Percentiles rank a stretch among this genome's conserved stretches.
These are phyloP conservation scores for Trachelus stipa DNA, from an alignment of 2,888 invertebrate genomes.

Conservation along the genomic window DNA sequence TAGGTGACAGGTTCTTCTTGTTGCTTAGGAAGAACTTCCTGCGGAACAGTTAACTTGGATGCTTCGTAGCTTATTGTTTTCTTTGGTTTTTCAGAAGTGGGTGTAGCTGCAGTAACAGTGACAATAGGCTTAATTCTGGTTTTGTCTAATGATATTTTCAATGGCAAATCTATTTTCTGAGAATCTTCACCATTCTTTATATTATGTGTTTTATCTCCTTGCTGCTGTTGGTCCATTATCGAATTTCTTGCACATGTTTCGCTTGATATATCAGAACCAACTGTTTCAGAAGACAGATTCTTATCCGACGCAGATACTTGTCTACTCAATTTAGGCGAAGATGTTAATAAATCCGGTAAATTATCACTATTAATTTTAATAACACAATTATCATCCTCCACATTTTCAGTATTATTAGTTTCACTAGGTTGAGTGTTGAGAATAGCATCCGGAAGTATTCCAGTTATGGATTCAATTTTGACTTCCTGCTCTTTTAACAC, in stretches of 20 bases:
- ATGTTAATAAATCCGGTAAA: slow-evolving; percentile 54
- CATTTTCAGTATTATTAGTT: background rate
- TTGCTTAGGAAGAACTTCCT: slow-evolving; percentile 20
- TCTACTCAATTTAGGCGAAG: slow-evolving; percentile 48
- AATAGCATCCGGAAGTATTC: slow-evolving; percentile 39
- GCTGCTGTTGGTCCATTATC: background rate
- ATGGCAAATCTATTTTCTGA: background rate
- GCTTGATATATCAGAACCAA: slow-evolving; percentile 20
- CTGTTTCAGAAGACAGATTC: slow-evolving; percentile 35
- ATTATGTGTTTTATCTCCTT: background rate
- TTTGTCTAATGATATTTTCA: slow-evolving; percentile 17
- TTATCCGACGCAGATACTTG: slow-evolving; percentile 39
- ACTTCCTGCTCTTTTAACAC: background rate
- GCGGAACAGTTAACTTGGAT: slow-evolving; percentile 38
- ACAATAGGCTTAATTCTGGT: slow-evolving; percentile 30
- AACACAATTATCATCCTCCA: slow-evolving; percentile 7
- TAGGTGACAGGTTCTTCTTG: slow-evolving; percentile 16
- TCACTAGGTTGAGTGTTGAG: slow-evolving; percentile 26
- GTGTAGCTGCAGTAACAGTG: slow-evolving; percentile 53
- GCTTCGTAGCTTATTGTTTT: slow-evolving; percentile 28
- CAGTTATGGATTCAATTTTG: background rate
- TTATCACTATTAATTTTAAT: slow-evolving; percentile 33
- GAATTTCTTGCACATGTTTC: background rate
- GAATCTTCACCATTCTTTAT: background rate
- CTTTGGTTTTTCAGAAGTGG: slow-evolving; percentile 46